Evolutionary conservation across 92 coral and sea anemone species (phyloP).

Genomic region (Diadumene lineata): DNA sequence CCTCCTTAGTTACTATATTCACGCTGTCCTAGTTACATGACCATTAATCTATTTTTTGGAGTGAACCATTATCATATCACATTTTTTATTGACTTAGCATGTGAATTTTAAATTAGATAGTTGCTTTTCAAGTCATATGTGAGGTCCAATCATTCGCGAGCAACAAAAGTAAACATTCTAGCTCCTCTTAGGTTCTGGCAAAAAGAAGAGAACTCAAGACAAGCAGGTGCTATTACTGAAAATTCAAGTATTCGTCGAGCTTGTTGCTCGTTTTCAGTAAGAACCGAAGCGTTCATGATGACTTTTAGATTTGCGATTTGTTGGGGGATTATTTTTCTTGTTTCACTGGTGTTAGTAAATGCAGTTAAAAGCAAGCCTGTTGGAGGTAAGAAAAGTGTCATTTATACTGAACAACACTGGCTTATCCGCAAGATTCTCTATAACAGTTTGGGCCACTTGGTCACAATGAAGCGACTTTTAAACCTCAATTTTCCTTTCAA

Average conservation of each 20-base stretch:
- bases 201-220: constrained; percentile 10
- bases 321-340: constrained; percentile 14
- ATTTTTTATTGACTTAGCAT: constrained; percentile 27
- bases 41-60: constrained; percentile 19
- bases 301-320: constrained; percentile 18
- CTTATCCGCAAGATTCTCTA: not conserved
- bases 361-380: constrained; percentile 30
- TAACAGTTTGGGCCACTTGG: constrained; percentile 1
- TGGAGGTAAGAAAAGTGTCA: constrained; percentile 6
- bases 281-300: constrained; percentile 15
- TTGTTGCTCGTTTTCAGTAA: constrained; percentile 6
- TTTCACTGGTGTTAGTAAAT: constrained; percentile 15
- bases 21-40: constrained; percentile 15
- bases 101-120: constrained; percentile 31
- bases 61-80: constrained; percentile 27
- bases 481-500: not conserved
- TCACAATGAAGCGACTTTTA: constrained; percentile 1
- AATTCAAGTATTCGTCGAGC: not conserved
- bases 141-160: constrained; percentile 18
- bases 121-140: constrained; percentile 11
- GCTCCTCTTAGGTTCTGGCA: constrained; percentile 12
- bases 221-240: constrained; percentile 21
- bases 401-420: not conserved
- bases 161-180: constrained; percentile 13
- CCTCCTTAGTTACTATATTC: constrained; percentile 3